A percentile compares a stretch with the other conserved stretches of the same genome.
Conservation (phyloP, 2,797 vertebrate species). For the Urocyon cinereoargenteus region DNA sequence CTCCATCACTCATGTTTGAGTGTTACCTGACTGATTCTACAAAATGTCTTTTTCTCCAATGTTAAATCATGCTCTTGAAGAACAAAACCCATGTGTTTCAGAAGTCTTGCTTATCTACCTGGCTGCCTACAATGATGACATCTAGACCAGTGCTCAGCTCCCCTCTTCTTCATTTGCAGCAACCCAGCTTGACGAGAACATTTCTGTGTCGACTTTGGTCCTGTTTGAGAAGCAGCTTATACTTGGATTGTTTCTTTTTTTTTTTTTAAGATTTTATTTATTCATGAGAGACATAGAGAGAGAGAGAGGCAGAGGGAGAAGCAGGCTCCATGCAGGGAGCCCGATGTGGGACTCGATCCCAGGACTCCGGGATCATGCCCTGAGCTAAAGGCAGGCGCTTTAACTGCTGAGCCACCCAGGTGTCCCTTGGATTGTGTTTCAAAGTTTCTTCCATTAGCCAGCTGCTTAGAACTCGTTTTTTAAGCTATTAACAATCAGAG, state of each 20-base stretch:
- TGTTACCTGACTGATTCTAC: neutral
- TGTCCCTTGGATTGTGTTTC: neutral
- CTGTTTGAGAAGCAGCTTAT: neutral
- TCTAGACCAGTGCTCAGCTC: neutral
- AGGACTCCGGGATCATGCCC: too few species aligned
- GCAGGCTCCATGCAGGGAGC: too few species aligned
- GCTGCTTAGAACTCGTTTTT: neutral
- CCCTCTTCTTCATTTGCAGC: neutral
- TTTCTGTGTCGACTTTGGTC: neutral
- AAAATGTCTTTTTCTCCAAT: slow-evolving; percentile 16
- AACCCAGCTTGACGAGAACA: neutral
- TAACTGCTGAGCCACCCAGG: too few species aligned
- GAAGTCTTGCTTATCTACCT: neutral
- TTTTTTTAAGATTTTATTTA: too few species aligned
- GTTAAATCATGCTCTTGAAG: neutral
- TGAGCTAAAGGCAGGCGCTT: too few species aligned
- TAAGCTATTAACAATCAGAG: slow-evolving; percentile 24
- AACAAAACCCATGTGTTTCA: neutral
- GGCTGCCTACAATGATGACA: neutral
- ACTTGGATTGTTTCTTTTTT: neutral
- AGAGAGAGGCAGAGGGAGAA: too few species aligned
- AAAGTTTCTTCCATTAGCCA: neutral
- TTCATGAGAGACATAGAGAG: too few species aligned
- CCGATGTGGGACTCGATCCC: too few species aligned
- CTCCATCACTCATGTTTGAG: neutral